Percentiles rank a stretch among this genome's conserved stretches.
Conservation (phyloP, 2,888 invertebrate species). For the Rutpela maculata region DNA sequence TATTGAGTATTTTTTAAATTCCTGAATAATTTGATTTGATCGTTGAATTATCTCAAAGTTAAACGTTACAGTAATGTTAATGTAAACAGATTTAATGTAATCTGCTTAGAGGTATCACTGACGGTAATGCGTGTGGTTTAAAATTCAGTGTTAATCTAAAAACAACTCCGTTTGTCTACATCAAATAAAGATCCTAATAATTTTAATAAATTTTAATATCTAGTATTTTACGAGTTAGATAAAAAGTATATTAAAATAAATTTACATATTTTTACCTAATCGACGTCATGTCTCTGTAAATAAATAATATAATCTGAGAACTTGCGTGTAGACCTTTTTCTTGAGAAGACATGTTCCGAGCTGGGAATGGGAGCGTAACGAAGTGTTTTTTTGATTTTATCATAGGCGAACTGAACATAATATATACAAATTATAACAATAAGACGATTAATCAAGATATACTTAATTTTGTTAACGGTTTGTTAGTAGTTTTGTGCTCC, state of each 20-base stretch:
- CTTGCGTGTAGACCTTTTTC: conserved; percentile 6
- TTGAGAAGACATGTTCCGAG: not conserved
- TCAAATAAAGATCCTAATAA: not conserved
- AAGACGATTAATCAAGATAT: conserved; percentile 26
- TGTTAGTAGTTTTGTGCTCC: not conserved
- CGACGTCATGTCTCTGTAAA: not conserved
- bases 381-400: conserved; percentile 26
- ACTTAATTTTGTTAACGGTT: conserved; percentile 12
- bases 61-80: not conserved
- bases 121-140: not conserved
- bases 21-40: not conserved
- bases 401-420: conserved; percentile 1
- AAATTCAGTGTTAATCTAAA: conserved; percentile 2
- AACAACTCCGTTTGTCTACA: not conserved
- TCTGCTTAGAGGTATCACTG: not conserved
- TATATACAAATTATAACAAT: conserved; percentile 24
- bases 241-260: conserved; percentile 2
- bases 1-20: not conserved
- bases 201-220: not conserved
- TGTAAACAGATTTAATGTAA: not conserved
- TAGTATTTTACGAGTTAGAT: not conserved
- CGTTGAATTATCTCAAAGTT: not conserved
- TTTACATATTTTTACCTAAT: conserved; percentile 7
- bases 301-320: not conserved
- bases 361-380: conserved; percentile 18